Evolutionary conservation across 53 echinoderm and acorn worm genomes (phyloP).

Genomic region (Paracentrotus lividus): DNA sequence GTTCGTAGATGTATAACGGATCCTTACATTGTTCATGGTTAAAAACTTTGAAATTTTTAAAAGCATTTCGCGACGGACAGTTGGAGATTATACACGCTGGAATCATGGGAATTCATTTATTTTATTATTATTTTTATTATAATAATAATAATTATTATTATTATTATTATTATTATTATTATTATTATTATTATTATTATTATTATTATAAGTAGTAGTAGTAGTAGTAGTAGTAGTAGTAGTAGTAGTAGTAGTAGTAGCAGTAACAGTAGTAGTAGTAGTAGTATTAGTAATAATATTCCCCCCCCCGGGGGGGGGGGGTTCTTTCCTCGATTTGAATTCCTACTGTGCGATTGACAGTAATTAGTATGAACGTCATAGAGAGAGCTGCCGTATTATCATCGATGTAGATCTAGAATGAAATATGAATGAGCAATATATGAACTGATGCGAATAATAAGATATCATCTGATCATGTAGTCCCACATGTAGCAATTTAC

Average conservation of each 20-base stretch:
- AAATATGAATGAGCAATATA: constrained; percentile 17
- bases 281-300: too few relatives aligned
- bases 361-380: constrained; percentile 40
- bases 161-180: too few relatives aligned
- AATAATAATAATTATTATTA: too few relatives aligned
- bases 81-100: too few relatives aligned
- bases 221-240: not conserved
- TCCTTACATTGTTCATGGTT: too few relatives aligned
- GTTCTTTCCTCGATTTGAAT: too few relatives aligned
- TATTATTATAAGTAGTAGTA: not conserved
- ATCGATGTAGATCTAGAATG: not conserved
- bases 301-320: constrained; percentile 48
- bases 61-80: too few relatives aligned
- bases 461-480: not conserved
- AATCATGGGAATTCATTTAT: too few relatives aligned
- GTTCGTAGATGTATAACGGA: too few relatives aligned
- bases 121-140: too few relatives aligned
- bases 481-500: not conserved
- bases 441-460: not conserved
- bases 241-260: not conserved
- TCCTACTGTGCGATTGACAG: constrained; percentile 32
- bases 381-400: not conserved
- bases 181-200: not conserved
- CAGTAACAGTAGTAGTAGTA: not conserved
- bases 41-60: too few relatives aligned